Percentiles rank a stretch among this genome's conserved stretches.
Conservation (phyloP, 2,113 vertebrate species). For the Pimephales promelas region DNA sequence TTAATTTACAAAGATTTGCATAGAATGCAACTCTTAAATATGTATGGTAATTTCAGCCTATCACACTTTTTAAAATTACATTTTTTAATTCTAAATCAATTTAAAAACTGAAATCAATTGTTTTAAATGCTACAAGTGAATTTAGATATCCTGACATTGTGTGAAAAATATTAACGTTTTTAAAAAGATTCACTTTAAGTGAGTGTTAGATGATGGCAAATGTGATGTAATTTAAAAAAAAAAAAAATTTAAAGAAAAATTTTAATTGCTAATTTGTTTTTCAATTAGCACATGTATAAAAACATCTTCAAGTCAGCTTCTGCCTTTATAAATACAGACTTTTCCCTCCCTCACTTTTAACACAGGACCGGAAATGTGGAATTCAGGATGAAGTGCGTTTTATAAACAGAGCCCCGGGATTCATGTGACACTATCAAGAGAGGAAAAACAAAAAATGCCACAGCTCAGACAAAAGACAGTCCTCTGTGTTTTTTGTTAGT, state of each 20-base stretch:
- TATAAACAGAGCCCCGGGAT: background rate
- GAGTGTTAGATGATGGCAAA: background rate
- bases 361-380: background rate
- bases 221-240: background rate
- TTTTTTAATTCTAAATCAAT: no score
- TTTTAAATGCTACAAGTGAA: no score
- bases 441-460: slow-evolving; percentile 12
- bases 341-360: background rate
- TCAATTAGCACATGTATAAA: background rate
- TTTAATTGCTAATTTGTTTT: background rate
- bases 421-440: slow-evolving; percentile 31
- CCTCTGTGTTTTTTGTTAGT: slow-evolving; percentile 65
- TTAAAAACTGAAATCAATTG: no score
- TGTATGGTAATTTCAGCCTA: background rate
- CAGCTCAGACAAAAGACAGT: slow-evolving; percentile 38
- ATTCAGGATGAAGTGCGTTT: background rate
- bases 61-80: no score
- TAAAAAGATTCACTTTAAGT: background rate
- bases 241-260: no score
- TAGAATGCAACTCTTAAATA: background rate
- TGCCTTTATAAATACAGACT: background rate
- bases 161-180: background rate
- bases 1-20: background rate
- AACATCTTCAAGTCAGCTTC: background rate
- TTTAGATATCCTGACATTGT: no score